Base-by-base conservation (phyloP, 2,113 vertebrate species). In the Oxygymnocypris stewartii region DNA sequence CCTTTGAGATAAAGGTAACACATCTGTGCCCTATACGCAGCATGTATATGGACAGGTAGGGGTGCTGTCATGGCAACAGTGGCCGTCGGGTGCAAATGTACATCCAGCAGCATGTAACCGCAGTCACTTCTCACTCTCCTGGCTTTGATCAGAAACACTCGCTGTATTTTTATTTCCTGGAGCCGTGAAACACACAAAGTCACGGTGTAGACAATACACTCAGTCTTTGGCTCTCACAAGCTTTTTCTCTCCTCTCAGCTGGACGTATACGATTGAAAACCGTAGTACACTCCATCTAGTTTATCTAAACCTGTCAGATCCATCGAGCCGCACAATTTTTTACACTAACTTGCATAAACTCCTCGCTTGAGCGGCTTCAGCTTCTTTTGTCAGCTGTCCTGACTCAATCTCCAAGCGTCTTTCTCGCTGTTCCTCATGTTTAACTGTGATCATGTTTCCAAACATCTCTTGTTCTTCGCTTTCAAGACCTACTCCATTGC, bases 401-500 rank as follows among this genome's bases (percentile, higher is more conserved):
- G 25, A 79, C 9, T 28, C 44, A 31, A 76, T 76, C 40, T 44
- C 74, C 16, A 77, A 31, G 69, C 73, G 25, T 75, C 49, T 23
- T 25, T 82, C 44, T 51, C 31, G 44, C 59, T 67, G 76, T 47
- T 77, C 51, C 31, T 75, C 37, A 28, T 74, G 54, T 69, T 79
- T 86, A 80, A 61, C 25, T 31, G 31, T 16, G 59, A 77, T 88
- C 87, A 82, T 14, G 49, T 61, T 54, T 77, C 78, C 44, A 54
- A 49, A 42, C 40, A 67, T 63, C 84, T 25, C 81, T 54, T 11
- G 25, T 18, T 37, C 54, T 80, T 25, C 20, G 7, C 42, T 6
- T 80, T 47, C 63, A 6, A 79, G 16, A 31, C n/a, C 42, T 35
- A 16, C 75, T 75, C 87, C 80, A 82, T 91, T 84, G 83, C 81